Evolutionary conservation across 2,797 vertebrate genomes (phyloP), one percentile per base, ranked within the genome.

Genomic region (Adelosebastes latens): DNA sequence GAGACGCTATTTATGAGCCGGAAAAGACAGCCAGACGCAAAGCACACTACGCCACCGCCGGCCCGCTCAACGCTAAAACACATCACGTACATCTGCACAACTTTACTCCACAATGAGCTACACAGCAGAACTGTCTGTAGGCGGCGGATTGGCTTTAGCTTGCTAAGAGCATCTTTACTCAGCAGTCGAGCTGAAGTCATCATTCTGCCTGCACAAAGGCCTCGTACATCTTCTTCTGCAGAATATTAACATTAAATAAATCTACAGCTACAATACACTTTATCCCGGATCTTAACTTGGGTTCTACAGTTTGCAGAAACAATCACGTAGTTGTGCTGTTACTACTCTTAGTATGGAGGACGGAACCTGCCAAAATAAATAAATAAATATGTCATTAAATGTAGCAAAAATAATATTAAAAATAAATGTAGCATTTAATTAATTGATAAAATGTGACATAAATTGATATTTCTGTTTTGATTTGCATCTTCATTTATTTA

Each of bases 1-100:
- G 96, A 97, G 97, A 97, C 95, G 96, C 97, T 97, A 97, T 98
- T 98, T 97, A 97, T 98, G 97, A 96, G 96, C 95, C 96, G 96
- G 96, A 97, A 88, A 92, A 93, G 93, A 97, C 97, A 97, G 97
- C 97, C 97, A 92, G 96, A 93, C 94, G 96, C 97, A 97, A 95
- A 97, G 97, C 97, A 94, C 94, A 94, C 94, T 77, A 82, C 95
- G 90, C 95, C 96, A 92, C 95, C 95, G 95, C 94, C 96, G 95
- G 93, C 96, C 95, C 62, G 91, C 83, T 80, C 94, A 64, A 6
- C 82, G 95, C 95, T 94, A 87, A 94, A 90, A 91, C 93, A 88
- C 90, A 72, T 94, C 88, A 94, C 83, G 88, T 95, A 94, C 91
- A 83, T 91, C 96, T 92, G 95, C 95, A 95, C 95, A 92, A 96